These are phyloP conservation scores for Unio delphinus DNA, from an alignment of 2,888 invertebrate species.

Conservation along the genomic window DNA sequence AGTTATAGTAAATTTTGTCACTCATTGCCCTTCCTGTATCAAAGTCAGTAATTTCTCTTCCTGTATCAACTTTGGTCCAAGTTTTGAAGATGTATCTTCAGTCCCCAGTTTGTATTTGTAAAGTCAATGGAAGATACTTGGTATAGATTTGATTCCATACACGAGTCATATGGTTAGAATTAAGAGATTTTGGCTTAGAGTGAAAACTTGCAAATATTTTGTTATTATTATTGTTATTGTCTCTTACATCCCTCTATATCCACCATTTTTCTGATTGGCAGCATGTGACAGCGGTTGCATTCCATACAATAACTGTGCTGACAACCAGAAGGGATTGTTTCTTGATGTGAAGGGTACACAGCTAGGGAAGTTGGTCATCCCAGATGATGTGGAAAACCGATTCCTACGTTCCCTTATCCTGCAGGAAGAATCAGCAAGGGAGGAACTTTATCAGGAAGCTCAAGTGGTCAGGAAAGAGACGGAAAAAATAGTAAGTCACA, in stretches of 20 bases:
- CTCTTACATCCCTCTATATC: too few species aligned
- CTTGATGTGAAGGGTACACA: slow-evolving; percentile 60
- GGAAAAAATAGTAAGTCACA: slow-evolving; percentile 41
- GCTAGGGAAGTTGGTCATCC: slow-evolving; percentile 46
- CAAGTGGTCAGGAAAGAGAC: slow-evolving; percentile 57
- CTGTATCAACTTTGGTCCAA: too few species aligned
- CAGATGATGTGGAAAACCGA: slow-evolving; percentile 48
- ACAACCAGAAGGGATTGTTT: slow-evolving; percentile 46
- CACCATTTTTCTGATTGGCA: slow-evolving; percentile 9
- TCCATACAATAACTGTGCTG: slow-evolving; percentile 24
- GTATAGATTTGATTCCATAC: too few species aligned
- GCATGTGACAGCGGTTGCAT: slow-evolving; percentile 50
- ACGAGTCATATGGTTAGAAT: too few species aligned
- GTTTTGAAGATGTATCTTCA: too few species aligned
- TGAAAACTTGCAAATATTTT: too few species aligned
- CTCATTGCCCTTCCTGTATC: too few species aligned
- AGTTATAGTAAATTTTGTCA: too few species aligned
- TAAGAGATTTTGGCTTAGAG: too few species aligned
- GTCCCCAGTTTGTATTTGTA: too few species aligned
- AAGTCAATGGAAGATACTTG: too few species aligned
- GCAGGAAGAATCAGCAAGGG: slow-evolving; percentile 50
- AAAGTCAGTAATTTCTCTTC: too few species aligned
- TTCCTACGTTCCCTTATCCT: slow-evolving; percentile 54
- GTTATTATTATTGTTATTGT: not conserved
- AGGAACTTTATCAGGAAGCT: slow-evolving; percentile 52